Percentiles rank a stretch among this genome's conserved stretches.
These are phyloP conservation scores for Spodoptera frugiperda DNA, from an alignment of 1,140 invertebrate genomes.

Conservation along the genomic window DNA sequence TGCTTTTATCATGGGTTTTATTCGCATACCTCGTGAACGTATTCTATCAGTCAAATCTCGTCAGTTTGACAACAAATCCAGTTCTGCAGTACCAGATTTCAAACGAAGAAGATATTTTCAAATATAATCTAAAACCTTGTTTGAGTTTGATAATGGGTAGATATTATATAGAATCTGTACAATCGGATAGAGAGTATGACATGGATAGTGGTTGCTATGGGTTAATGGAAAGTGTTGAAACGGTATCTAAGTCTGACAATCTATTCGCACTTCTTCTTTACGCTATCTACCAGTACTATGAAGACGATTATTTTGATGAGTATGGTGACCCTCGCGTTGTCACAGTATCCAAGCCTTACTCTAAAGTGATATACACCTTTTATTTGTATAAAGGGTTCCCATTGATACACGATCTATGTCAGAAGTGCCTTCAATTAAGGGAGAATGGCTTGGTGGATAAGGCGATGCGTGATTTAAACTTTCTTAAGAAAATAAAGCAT, in stretches of 20 bases:
- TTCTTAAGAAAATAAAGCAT: conserved; percentile 41
- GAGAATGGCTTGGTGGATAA: conserved; percentile 64
- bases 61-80: conserved; percentile 48
- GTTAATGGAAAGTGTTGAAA: conserved; percentile 58
- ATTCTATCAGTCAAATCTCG: conserved; percentile 52
- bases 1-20: conserved; percentile 57
- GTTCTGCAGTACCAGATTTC: conserved; percentile 51
- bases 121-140: conserved; percentile 19
- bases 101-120: conserved; percentile 42
- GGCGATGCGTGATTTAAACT: conserved; percentile 44
- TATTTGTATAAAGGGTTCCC: conserved; percentile 75
- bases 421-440: conserved; percentile 54
- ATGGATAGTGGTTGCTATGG: conserved; percentile 48
- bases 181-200: background rate
- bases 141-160: conserved; percentile 18
- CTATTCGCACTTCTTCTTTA: conserved; percentile 56
- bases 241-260: conserved; percentile 52
- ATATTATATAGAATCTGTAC: conserved; percentile 26
- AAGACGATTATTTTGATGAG: conserved; percentile 57
- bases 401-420: conserved; percentile 49
- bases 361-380: conserved; percentile 62
- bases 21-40: conserved; percentile 52
- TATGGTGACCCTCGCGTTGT: conserved; percentile 56
- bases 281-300: conserved; percentile 59
- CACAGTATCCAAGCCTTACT: conserved; percentile 53